Evolutionary conservation across 1,140 invertebrate species (phyloP).

Genomic region (Drosophila bipectinata): DNA sequence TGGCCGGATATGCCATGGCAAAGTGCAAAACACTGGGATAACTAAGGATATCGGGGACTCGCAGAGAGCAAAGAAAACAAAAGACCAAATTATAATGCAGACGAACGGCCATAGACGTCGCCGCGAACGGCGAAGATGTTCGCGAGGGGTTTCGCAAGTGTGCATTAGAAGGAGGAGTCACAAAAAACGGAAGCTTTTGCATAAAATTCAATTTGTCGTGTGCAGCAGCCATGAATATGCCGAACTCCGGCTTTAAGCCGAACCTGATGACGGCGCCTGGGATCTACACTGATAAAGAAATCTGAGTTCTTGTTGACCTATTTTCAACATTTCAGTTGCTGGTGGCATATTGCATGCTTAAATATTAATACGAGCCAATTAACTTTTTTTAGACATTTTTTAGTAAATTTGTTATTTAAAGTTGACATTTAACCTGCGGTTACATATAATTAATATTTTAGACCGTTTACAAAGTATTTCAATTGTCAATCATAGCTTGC

Average conservation of each 20-base stretch:
- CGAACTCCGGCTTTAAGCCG: slow-evolving; percentile 62
- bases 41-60: slow-evolving; percentile 41
- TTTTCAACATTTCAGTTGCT: too few relatives aligned
- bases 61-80: slow-evolving; percentile 51
- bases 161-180: slow-evolving; percentile 21
- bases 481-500: not conserved
- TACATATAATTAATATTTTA: not conserved
- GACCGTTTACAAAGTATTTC: not conserved
- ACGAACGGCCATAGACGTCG: slow-evolving; percentile 61
- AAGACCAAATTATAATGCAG: slow-evolving; percentile 69
- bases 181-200: slow-evolving; percentile 63
- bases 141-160: slow-evolving; percentile 10
- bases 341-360: too few relatives aligned
- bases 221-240: slow-evolving; percentile 79
- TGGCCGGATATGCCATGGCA: slow-evolving; percentile 53
- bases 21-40: slow-evolving; percentile 65
- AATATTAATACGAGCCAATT: too few relatives aligned
- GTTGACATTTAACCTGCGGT: not conserved
- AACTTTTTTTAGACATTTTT: not conserved
- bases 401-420: not conserved
- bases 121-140: slow-evolving; percentile 22
- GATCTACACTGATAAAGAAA: not conserved
- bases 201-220: slow-evolving; percentile 82
- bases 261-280: slow-evolving; percentile 30
- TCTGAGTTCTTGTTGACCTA: not conserved